Conservation (phyloP, 2,888 invertebrate species). For the Thecophora atra region DNA sequence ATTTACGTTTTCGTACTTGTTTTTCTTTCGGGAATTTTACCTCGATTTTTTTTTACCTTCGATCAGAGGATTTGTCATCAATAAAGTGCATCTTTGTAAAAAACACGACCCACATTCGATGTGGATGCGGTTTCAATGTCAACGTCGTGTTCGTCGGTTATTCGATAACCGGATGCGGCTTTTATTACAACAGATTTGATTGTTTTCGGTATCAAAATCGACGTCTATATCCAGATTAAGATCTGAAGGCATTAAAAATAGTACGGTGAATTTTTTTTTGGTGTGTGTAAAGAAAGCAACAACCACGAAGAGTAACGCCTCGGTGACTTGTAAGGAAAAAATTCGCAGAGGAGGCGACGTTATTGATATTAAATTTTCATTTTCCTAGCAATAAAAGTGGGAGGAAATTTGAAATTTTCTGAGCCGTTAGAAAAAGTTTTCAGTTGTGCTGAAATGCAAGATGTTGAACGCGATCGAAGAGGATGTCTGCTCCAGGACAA, state of each 20-base stretch:
- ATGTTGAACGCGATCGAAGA: not conserved
- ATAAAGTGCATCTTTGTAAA: not conserved
- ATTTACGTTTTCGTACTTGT: not conserved
- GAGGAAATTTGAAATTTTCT: conserved; percentile 8
- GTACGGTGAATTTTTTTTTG: not conserved
- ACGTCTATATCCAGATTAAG: conserved; percentile 13
- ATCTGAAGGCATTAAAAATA: not conserved
- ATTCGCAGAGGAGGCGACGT: not conserved
- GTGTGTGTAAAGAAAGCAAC: conserved; percentile 29
- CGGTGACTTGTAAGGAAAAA: not conserved
- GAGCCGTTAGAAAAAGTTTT: conserved; percentile 3
- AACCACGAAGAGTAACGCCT: conserved; percentile 33
- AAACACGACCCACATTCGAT: conserved; percentile 16
- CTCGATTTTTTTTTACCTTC: not conserved
- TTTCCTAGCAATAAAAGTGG: not conserved
- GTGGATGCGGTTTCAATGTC: conserved; percentile 29
- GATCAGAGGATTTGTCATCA: not conserved
- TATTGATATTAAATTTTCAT: not conserved
- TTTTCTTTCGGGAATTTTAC: not conserved
- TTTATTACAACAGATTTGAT: conserved; percentile 32
- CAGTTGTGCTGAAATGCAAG: not conserved
- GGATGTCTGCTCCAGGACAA: not conserved
- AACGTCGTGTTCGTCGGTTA: conserved; percentile 13
- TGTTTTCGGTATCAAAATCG: not conserved
- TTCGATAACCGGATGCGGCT: conserved; percentile 41